Evolutionary conservation across 2,888 invertebrate species (phyloP), one percentile per base, ranked within the genome.

Genomic region (Steinernema hermaphroditum): DNA sequence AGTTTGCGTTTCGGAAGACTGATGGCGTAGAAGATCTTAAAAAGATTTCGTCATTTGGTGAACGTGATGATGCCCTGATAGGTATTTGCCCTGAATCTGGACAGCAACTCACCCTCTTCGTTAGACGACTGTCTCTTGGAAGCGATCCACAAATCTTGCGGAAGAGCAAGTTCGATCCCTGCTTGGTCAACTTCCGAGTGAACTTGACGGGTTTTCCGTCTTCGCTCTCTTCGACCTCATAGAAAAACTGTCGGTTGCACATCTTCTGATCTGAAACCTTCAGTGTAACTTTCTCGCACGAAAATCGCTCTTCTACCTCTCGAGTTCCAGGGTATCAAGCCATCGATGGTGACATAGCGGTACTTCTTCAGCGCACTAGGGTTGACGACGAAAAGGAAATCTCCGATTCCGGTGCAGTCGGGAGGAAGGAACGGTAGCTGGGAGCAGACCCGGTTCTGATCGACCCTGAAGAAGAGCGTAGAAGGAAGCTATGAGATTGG

Each of bases 261-360:
- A 62, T 62, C 27, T 62, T 62, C 62, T 62, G 32, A 62, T 62
- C 46, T 46, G 22, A 46, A 46, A 46, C 16, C 9, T 9, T 4
- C 37, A 46, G 4, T 16, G 22, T 46, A 46, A 46, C n/a, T n/a
- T n/a, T n/a, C n/a, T n/a, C n/a, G n/a, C n/a, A n/a, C n/a, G n/a
- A n/a, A n/a, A n/a, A n/a, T n/a, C n/a, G n/a, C n/a, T n/a, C n/a
- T n/a, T n/a, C 16, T 46, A 46, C 46, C 62, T 27, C 62, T 29
- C 1, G 62, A 62, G 16, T 62, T 62, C 62, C 62, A 62, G 12
- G 62, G 62, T 29, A 62, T 62, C 16, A 62, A 32, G 32, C 62
- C 62, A 32, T 62, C 62, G 16, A 62, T 62, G 62, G 62, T 62
- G 2, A 62, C 62, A 32, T 62, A 62, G 62, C 62, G 62, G 16